Base-by-base conservation (phyloP, 2,888 invertebrate species). In the Arrhopalites spinosus region DNA sequence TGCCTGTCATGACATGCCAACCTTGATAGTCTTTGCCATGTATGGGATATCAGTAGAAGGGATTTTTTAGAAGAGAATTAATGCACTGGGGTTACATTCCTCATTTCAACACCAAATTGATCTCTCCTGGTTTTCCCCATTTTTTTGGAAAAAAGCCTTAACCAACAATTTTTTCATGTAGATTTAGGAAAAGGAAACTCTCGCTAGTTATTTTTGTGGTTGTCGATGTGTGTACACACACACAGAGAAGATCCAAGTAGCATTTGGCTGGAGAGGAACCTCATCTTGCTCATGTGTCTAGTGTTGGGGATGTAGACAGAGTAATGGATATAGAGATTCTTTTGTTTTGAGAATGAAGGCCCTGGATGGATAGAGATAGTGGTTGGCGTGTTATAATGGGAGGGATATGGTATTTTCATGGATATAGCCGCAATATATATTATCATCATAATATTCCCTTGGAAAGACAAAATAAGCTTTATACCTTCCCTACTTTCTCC, bases 31-130 rank as follows among this genome's bases (percentile, higher is more conserved):
- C n/a, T n/a, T n/a, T n/a, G n/a, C n/a, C n/a, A n/a, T n/a, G n/a
- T n/a, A n/a, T n/a, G n/a, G n/a, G n/a, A n/a, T n/a, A n/a, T 53
- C 5, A 53, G 53, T 17, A 53, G 17, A 17, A 53, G 17, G 20
- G 47, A 8, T 11, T 45, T n/a, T n/a, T n/a, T n/a, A n/a, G n/a
- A n/a, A n/a, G n/a, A n/a, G n/a, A n/a, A n/a, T n/a, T n/a, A n/a
- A n/a, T 36, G 36, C 11, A 36, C 36, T 11, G 36, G 29, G 17
- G 63, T 17, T 43, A 45, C 43, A 66, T 66, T 45, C 45, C 45
- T 66, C 66, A 66, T 66, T 66, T 66, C 45, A 27, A 66, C 66
- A 66, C 30, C 64, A 43, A 43, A 66, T 45, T 45, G 66, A 43
- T 66, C 45, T 66, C 66, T 66, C 25, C 20, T 13, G 20, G 1